Conservation (phyloP, 2,888 invertebrate genomes). For the Dione vanillae region DNA sequence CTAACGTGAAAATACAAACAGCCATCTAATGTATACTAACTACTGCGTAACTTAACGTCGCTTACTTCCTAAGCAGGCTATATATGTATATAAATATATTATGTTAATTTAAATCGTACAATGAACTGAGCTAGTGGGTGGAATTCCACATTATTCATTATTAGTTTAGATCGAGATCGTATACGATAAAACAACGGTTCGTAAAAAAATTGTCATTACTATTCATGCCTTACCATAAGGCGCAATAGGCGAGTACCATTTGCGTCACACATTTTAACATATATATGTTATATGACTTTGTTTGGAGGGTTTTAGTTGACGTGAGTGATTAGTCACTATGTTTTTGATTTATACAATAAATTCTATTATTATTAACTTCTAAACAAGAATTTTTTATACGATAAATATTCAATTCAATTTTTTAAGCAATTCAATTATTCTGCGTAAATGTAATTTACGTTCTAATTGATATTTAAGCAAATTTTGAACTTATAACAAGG, state of each 20-base stretch:
- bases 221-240: constrained; percentile 44
- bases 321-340: neutral
- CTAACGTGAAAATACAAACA: too few relatives aligned
- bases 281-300: constrained; percentile 5
- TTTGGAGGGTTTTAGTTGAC: neutral
- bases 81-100: too few relatives aligned
- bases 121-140: constrained; percentile 17
- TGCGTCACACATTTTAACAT: constrained; percentile 33
- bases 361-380: too few relatives aligned
- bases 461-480: neutral
- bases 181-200: constrained; percentile 40
- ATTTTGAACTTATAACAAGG: neutral
- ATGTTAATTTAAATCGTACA: neutral
- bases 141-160: constrained; percentile 29
- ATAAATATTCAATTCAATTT: too few relatives aligned
- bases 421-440: too few relatives aligned
- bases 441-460: too few relatives aligned
- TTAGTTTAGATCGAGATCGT: constrained; percentile 37
- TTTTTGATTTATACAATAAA: too few relatives aligned
- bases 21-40: neutral
- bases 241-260: constrained; percentile 40
- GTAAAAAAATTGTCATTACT: constrained; percentile 44
- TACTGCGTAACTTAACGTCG: neutral
- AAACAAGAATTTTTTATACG: too few relatives aligned
- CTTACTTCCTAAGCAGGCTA: too few relatives aligned